These are phyloP conservation scores for Prionace glauca DNA, from an alignment of 2,797 vertebrate genomes.

Conservation along the genomic window DNA sequence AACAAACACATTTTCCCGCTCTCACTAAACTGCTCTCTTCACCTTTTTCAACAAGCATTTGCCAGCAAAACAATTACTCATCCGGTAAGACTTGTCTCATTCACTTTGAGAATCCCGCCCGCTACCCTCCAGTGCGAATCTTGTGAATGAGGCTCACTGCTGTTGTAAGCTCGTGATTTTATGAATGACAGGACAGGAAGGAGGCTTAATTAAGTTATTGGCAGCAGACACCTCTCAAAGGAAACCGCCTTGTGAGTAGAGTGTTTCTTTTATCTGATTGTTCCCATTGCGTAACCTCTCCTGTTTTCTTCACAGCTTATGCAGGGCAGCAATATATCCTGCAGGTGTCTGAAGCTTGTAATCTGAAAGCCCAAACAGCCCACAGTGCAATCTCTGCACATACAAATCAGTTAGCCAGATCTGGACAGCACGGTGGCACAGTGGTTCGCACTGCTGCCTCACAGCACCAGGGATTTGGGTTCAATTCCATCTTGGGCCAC, in stretches of 20 bases:
- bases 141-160: slow-evolving; percentile 17
- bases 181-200: slow-evolving; percentile 28
- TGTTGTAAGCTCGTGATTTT: neutral
- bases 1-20: neutral
- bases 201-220: neutral
- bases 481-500: too few relatives aligned
- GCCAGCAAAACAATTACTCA: neutral
- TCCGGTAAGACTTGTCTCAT: slow-evolving; percentile 2
- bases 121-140: slow-evolving; percentile 9
- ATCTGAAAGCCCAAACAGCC: neutral
- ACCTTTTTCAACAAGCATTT: neutral
- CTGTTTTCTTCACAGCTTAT: neutral
- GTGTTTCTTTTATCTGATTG: neutral
- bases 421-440: neutral
- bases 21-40: neutral
- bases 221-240: neutral
- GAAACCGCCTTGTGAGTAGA: neutral
- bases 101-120: neutral
- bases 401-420: neutral
- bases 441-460: too few relatives aligned
- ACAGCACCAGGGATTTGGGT: too few relatives aligned
- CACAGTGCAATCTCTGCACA: neutral
- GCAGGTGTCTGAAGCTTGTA: neutral
- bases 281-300: neutral
- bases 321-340: neutral